These are phyloP conservation scores for Drosophila formosana DNA, from an alignment of 2,888 invertebrate species.

Conservation along the genomic window DNA sequence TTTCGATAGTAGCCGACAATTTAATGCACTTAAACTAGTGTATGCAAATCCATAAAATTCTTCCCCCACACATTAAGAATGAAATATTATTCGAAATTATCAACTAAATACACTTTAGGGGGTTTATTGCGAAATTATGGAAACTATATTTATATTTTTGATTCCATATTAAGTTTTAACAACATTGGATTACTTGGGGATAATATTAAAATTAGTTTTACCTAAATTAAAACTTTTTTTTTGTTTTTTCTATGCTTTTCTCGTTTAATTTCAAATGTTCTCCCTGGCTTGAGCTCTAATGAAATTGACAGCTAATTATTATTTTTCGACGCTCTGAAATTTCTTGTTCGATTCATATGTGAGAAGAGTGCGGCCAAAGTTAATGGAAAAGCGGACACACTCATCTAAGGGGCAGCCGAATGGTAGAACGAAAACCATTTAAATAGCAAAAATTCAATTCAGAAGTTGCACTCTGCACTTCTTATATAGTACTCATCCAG, in stretches of 20 bases:
- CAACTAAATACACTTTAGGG: no score
- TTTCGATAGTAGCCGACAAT: neutral
- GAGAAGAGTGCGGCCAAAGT: neutral
- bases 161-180: no score
- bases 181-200: no score
- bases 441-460: constrained; percentile 57
- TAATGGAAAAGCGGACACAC: neutral
- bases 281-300: no score
- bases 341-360: neutral
- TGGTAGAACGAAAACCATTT: constrained; percentile 44
- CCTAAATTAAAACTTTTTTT: no score
- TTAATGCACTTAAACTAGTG: constrained; percentile 5
- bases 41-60: neutral
- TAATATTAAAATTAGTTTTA: no score
- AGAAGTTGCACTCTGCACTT: constrained; percentile 46
- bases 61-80: neutral
- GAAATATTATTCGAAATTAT: neutral
- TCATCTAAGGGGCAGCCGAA: neutral
- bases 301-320: no score
- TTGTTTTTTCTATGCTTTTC: no score
- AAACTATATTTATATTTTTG: no score
- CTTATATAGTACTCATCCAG: constrained; percentile 21
- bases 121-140: no score
- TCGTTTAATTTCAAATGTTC: no score
- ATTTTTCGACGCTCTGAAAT: neutral